A percentile compares a stretch with the other conserved stretches of the same genome.
Conservation (phyloP, 2,797 vertebrate species). For the Bryconaethiops microstoma region DNA sequence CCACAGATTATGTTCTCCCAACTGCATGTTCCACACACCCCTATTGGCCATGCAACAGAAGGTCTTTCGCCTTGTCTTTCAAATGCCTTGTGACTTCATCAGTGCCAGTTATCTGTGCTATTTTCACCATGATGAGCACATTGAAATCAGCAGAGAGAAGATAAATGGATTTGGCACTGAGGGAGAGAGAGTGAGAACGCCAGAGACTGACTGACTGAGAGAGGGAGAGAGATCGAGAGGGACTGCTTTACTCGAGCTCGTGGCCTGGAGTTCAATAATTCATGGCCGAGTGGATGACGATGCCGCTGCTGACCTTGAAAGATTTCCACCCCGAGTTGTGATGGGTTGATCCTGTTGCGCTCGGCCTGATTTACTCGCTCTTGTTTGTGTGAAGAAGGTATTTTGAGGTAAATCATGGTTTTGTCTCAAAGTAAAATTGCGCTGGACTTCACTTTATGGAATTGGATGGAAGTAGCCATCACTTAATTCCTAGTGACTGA, state of each 20-base stretch:
- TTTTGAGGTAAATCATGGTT: not conserved
- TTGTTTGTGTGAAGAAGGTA: not conserved
- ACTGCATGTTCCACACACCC: not conserved
- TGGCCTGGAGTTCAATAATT: constrained; percentile 42
- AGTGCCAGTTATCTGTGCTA: not conserved
- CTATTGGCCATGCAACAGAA: not conserved
- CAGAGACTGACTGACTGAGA: not conserved
- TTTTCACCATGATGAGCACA: constrained; percentile 11
- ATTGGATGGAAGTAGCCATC: not conserved
- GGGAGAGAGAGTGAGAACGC: not conserved
- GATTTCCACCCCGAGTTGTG: not conserved
- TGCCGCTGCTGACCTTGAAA: constrained; percentile 39
- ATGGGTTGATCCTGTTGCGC: not conserved
- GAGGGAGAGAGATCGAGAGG: not conserved
- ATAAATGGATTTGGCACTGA: constrained; percentile 16
- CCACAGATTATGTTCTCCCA: not conserved
- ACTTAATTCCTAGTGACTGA: not conserved
- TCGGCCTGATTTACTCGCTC: not conserved
- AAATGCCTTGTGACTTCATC: not conserved
- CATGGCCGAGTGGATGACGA: constrained; percentile 30
- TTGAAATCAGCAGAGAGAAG: constrained; percentile 12
- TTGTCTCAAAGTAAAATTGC: not conserved
- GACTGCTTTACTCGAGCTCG: constrained; percentile 10
- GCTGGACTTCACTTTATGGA: not conserved
- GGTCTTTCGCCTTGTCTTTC: constrained; percentile 1